Base-by-base conservation (phyloP, 2,888 invertebrate genomes). In the Leptinotarsa juncta region DNA sequence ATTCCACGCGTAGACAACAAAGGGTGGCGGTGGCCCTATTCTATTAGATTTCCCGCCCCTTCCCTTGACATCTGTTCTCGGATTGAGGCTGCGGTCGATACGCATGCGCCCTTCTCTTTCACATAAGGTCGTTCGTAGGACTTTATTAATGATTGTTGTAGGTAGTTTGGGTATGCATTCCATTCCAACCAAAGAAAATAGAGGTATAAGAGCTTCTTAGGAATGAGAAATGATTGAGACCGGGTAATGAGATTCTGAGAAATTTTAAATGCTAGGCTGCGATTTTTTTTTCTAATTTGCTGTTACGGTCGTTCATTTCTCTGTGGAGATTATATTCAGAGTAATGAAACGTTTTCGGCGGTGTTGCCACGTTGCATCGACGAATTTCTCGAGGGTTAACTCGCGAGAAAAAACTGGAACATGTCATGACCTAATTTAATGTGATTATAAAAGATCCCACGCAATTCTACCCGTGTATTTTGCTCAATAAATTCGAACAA, bases 11-110 rank as follows among this genome's bases (percentile, higher is more conserved):
- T 42, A 62, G 62, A 62, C 62, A 67, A 71, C 74, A 74, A 74
- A 74, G 71, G 74, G 71, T 70, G 66, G 75, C 72, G 62, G 71
- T 66, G 66, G 66, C 70, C 72, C 66, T 70, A 50, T 70, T 62
- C 67, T n/a, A 55, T 67, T 55, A 16, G 16, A 51, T 51, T n/a
- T n/a, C n/a, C 16, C 51, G 51, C 75, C 72, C 75, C 62, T 62
- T 57, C 26, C 62, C n/a, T 32, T 53, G 70, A 75, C 70, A 75
- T 70, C 72, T 75, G 72, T 73, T 67, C 70, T 70, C 75, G 75
- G 70, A 70, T 62, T 70, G 70, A 73, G 70, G 75, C 72, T 73
- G 72, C 48, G 18, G 65, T 23, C 16, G 53, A 5, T 62, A 23
- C 75, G 75, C 72, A 20, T 62, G 62, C 62, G 62, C 26, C n/a